Percentiles rank a stretch among this genome's conserved stretches.
These are phyloP conservation scores for Dolomedes plantarius DNA, from an alignment of 2,888 invertebrate genomes.

Conservation along the genomic window DNA sequence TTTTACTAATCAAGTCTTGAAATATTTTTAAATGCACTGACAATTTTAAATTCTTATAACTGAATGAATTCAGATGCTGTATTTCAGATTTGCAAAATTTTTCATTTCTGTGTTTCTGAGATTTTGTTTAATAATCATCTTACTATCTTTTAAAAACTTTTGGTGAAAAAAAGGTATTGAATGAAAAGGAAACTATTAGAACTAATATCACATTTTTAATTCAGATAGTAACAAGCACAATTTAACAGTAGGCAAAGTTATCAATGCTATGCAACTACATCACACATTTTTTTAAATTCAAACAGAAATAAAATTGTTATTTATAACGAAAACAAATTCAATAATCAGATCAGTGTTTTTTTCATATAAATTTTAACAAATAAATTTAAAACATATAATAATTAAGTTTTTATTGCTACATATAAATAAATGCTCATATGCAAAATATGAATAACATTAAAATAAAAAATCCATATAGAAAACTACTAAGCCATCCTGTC, in stretches of 20 bases:
- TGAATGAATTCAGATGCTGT: no score
- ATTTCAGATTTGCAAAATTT: no score
- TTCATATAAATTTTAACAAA: no score
- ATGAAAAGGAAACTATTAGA: no score
- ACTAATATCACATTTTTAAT: slow-evolving; percentile 68
- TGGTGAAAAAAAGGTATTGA: no score
- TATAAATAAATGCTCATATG: neutral
- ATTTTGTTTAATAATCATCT: no score
- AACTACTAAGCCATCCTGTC: neutral
- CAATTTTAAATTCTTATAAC: no score
- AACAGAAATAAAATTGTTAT: neutral
- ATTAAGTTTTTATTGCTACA: neutral
- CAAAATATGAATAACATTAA: neutral
- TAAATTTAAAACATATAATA: neutral
- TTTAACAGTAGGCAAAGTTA: slow-evolving; percentile 62
- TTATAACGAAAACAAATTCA: neutral
- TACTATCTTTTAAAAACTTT: no score
- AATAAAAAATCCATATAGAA: neutral
- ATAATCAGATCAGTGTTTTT: neutral
- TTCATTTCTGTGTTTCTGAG: no score
- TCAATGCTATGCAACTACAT: slow-evolving; percentile 60
- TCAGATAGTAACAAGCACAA: slow-evolving; percentile 63
- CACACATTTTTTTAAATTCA: slow-evolving; percentile 24
- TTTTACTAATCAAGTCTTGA: no score
- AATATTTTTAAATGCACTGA: no score